Percentiles rank a stretch among this genome's conserved stretches.
These are phyloP conservation scores for Lasioglossum villosulum DNA, from an alignment of 2,888 invertebrate genomes.

Conservation along the genomic window DNA sequence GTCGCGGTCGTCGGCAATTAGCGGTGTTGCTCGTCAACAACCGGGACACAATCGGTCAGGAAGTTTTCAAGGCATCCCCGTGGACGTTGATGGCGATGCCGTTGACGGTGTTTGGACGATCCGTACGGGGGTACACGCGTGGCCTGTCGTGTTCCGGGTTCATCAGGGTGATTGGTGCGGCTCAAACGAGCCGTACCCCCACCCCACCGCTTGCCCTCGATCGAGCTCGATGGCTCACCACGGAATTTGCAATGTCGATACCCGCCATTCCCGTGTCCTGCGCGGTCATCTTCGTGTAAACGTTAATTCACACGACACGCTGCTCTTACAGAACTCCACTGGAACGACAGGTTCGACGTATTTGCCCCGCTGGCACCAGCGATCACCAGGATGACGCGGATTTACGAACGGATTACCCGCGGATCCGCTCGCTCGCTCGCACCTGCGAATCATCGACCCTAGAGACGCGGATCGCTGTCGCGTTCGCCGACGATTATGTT, in stretches of 20 bases:
- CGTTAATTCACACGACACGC: conserved; percentile 22
- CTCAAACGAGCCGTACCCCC: background rate
- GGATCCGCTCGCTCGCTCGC: conserved; percentile 22
- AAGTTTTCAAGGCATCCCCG: conserved; percentile 42
- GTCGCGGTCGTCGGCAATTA: conserved; percentile 62
- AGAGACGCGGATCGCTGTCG: background rate
- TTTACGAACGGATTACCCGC: conserved; percentile 30
- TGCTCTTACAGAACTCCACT: background rate
- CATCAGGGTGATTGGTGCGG: conserved; percentile 64
- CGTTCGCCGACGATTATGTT: conserved; percentile 24
- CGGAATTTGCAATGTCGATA: conserved; percentile 58
- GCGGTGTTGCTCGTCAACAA: conserved; percentile 62
- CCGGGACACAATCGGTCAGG: conserved; percentile 36
- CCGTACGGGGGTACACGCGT: conserved; percentile 23
- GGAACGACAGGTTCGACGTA: conserved; percentile 12
- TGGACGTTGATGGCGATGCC: background rate
- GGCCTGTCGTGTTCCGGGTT: conserved; percentile 42
- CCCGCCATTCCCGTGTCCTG: conserved; percentile 58
- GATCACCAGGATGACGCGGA: conserved; percentile 17
- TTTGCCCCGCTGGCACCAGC: background rate
- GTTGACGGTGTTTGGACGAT: background rate
- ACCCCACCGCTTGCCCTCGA: background rate
- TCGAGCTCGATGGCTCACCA: conserved; percentile 27
- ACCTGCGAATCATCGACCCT: conserved; percentile 40
- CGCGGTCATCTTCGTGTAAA: conserved; percentile 54